These are phyloP conservation scores for Ptilorrhoa leucosticta DNA, from an alignment of 2,113 vertebrate genomes.

Conservation along the genomic window DNA sequence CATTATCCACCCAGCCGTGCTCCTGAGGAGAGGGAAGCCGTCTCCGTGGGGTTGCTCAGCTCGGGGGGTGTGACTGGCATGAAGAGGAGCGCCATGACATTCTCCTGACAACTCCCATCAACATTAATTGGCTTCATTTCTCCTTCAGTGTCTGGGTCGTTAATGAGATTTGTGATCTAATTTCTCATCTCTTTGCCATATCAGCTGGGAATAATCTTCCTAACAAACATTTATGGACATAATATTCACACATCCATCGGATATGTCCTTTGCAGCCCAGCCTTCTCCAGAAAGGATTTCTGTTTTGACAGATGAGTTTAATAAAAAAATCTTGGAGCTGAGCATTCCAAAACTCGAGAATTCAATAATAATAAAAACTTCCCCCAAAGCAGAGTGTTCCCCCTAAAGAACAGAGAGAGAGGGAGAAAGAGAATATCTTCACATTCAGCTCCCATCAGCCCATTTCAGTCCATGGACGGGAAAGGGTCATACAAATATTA, in stretches of 20 bases:
- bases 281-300: neutral
- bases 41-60: rapidly evolving
- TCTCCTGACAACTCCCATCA: constrained; percentile 29
- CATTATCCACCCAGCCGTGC: neutral
- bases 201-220: constrained; percentile 26
- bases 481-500: neutral
- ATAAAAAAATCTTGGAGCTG: neutral
- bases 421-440: neutral
- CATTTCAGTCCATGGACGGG: neutral
- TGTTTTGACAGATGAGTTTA: constrained; percentile 53
- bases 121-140: constrained; percentile 19
- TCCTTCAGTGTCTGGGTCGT: neutral
- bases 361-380: neutral
- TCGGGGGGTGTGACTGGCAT: neutral
- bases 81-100: neutral
- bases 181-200: constrained; percentile 24
- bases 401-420: neutral
- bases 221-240: constrained; percentile 54
- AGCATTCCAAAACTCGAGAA: neutral
- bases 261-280: neutral
- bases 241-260: neutral
- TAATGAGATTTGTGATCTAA: constrained; percentile 51
- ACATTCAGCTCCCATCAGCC: neutral
- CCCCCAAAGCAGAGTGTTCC: neutral
- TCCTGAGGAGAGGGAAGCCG: rapidly evolving